Evolutionary conservation across 2,888 invertebrate species (phyloP), one percentile per base, ranked within the genome.

Genomic region (Perithous albicinctus): DNA sequence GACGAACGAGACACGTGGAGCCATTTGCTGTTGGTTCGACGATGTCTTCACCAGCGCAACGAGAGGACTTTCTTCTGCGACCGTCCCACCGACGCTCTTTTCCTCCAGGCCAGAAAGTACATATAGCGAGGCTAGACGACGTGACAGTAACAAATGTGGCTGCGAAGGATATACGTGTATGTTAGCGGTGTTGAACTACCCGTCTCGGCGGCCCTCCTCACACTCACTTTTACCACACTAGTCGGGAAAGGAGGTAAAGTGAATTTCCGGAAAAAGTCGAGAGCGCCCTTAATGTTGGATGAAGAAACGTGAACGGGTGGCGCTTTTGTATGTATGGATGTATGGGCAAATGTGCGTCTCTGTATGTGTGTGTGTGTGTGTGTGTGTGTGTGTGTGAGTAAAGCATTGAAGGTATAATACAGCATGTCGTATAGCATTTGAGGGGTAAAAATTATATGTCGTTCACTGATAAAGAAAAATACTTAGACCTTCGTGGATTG

Each of bases 121-220:
- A 15, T 12, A 12, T 74, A 63, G 69, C 48, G 35, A 10, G n/a
- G 43, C 67, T 48, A 56, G 54, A 70, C 78, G 64, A 73, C 73
- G 81, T 81, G 81, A 81, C 77, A 78, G 73, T 78, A 78, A 81
- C 81, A 81, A 81, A 81, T 78, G 77, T 59, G 66, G 35, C 54
- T 72, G 20, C 56, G 67, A 54, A 54, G 10, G 51, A 48, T 48
- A n/a, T 61, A 4, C n/a, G 10, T 18, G 20, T 35, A 46, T 20
- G 32, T 69, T 63, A 43, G 56, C 23, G 4, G n/a, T 29, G 43
- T 8, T 26, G 26, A 43, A 15, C n/a, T 10, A 18, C 32, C 32
- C 29, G 54, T n/a, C 29, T 41, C 12, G 26, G 1, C n/a, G 5
- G 26, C 54, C 8, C 26, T 10, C 20, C 61, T 46, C 51, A 0